Conservation (phyloP, 1,140 invertebrate genomes). For the Planococcus citri region DNA sequence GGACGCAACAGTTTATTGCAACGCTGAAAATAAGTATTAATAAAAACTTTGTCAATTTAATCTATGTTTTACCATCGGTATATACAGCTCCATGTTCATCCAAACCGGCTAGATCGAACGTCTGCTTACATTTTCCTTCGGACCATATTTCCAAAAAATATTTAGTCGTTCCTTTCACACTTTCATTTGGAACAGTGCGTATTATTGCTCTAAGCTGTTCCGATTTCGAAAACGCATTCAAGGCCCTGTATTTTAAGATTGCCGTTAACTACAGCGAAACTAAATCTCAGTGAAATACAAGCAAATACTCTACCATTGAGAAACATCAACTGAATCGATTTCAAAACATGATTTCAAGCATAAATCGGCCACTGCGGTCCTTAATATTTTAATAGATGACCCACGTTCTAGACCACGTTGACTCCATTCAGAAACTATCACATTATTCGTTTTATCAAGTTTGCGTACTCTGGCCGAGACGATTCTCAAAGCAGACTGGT, state of each 20-base stretch:
- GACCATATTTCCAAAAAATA: slow-evolving; percentile 61
- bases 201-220: slow-evolving; percentile 38
- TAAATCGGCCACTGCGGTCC: not conserved
- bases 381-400: not conserved
- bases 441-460: not conserved
- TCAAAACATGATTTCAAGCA: not conserved
- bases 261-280: not conserved
- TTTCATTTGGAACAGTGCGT: slow-evolving; percentile 45
- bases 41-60: not conserved
- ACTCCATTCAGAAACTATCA: slow-evolving; percentile 7
- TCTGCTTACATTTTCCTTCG: slow-evolving; percentile 40
- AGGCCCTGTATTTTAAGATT: slow-evolving; percentile 35
- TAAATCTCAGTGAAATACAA: not conserved
- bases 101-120: slow-evolving; percentile 51
- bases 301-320: not conserved
- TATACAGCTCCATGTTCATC: slow-evolving; percentile 62
- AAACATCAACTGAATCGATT: not conserved
- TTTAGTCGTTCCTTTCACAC: slow-evolving; percentile 41
- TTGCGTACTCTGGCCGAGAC: not conserved
- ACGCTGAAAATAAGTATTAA: not conserved
- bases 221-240: slow-evolving; percentile 43
- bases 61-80: slow-evolving; percentile 41
- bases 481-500: not conserved
- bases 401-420: not conserved
- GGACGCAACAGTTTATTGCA: not conserved